Conservation (phyloP, 2,888 invertebrate species). For the Drosophila maculinotata region DNA sequence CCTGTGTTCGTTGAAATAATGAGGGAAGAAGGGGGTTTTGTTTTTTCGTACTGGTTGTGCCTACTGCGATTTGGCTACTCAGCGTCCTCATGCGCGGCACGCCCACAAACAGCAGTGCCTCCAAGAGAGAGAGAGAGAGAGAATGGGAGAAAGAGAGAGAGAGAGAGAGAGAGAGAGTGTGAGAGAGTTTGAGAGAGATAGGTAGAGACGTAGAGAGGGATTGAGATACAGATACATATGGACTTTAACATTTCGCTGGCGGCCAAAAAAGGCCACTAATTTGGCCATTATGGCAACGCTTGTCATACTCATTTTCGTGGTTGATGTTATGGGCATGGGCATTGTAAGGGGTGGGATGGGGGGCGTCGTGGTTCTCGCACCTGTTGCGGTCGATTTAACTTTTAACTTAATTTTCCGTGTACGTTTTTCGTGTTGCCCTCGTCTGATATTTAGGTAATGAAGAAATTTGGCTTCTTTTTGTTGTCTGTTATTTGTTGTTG, state of each 20-base stretch:
- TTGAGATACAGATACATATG: slow-evolving; percentile 4
- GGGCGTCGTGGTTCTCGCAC: slow-evolving; percentile 48
- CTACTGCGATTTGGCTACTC: slow-evolving; percentile 8
- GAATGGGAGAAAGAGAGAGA: not conserved
- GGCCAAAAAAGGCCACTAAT: slow-evolving; percentile 65
- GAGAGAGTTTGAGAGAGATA: not conserved
- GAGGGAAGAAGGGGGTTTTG: too few species aligned
- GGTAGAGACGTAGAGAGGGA: not conserved
- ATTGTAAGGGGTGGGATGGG: not conserved
- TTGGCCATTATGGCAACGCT: slow-evolving; percentile 64
- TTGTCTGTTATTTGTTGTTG: too few species aligned
- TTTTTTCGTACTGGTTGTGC: slow-evolving; percentile 2
- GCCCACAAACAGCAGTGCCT: not conserved
- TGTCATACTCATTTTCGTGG: slow-evolving; percentile 27
- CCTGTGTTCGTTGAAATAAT: too few species aligned
- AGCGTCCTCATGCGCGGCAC: not conserved
- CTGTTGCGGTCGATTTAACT: slow-evolving; percentile 71
- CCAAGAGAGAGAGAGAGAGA: slow-evolving; percentile 1
- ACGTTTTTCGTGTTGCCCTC: slow-evolving; percentile 1
- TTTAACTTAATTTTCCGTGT: slow-evolving; percentile 56
- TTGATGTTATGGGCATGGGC: slow-evolving; percentile 1
- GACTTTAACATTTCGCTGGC: slow-evolving; percentile 29
- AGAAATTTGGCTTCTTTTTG: slow-evolving; percentile 28
- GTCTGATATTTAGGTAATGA: slow-evolving; percentile 33
- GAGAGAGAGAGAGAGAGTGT: not conserved